phyloP scores from a whole-genome alignment of 2,888 invertebrate species.

The Volucella zonaria region DNA sequence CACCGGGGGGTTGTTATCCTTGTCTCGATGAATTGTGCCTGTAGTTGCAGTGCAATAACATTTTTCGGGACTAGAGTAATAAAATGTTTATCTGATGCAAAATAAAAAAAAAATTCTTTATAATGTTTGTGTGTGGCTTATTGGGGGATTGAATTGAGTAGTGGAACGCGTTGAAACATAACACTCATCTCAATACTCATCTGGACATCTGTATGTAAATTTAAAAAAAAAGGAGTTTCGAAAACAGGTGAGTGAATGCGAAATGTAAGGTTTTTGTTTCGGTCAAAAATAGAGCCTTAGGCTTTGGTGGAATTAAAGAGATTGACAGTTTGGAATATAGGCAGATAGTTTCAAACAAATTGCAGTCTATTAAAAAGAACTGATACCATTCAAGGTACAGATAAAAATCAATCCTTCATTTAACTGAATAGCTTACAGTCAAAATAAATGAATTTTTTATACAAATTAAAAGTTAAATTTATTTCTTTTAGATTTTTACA shows the following conservation, averaged over 20 bases:
- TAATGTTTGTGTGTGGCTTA: constrained; percentile 67
- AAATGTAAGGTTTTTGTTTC: constrained; percentile 44
- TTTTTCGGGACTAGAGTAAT: constrained; percentile 70
- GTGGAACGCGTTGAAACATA: constrained; percentile 64
- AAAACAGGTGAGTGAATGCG: constrained; percentile 57
- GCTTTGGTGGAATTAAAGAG: constrained; percentile 17
- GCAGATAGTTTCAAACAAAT: neutral
- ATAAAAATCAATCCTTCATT: too few species aligned
- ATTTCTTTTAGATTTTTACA: too few species aligned
- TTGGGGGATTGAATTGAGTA: constrained; percentile 69
- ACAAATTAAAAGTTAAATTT: too few species aligned
- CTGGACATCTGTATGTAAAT: constrained; percentile 22
- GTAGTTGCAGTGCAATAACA: constrained; percentile 61
- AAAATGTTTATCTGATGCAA: constrained; percentile 71
- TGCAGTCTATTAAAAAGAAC: neutral
- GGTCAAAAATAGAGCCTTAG: constrained; percentile 18
- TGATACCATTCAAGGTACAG: too few species aligned
- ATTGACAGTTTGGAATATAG: constrained; percentile 16
- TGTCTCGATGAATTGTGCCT: constrained; percentile 65
- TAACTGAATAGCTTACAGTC: too few species aligned
- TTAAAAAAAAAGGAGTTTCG: constrained; percentile 19
- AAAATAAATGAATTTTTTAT: too few species aligned
- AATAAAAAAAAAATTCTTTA: constrained; percentile 60
- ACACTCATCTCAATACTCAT: constrained; percentile 50
- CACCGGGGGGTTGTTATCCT: constrained; percentile 48